phyloP scores from a whole-genome alignment of 2,888 invertebrate genomes.

The Athalia circularis region DNA sequence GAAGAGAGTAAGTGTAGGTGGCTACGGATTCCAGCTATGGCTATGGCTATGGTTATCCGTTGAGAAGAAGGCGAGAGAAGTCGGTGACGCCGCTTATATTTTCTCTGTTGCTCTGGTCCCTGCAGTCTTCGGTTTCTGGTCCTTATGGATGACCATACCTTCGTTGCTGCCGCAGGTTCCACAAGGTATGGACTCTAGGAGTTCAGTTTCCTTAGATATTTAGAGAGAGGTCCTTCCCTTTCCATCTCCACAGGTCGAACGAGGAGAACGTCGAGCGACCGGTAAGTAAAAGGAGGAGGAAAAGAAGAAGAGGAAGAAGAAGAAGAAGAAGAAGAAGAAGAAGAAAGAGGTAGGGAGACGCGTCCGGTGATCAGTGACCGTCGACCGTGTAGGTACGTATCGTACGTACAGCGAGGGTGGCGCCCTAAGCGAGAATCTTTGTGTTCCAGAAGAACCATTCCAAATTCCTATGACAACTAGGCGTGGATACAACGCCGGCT shows the following conservation, averaged over 20 bases:
- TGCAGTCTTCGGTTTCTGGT: conserved; percentile 45
- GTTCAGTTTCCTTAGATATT: conserved; percentile 38
- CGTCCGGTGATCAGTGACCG: conserved; percentile 40
- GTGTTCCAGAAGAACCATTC: conserved; percentile 50
- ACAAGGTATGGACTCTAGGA: conserved; percentile 17
- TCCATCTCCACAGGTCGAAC: conserved; percentile 2
- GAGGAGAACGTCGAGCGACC: conserved; percentile 12
- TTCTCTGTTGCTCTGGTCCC: conserved; percentile 39
- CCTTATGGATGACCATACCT: conserved; percentile 43
- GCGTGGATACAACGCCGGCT: not conserved
- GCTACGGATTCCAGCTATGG: not conserved
- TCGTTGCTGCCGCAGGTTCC: conserved; percentile 54
- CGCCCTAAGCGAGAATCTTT: conserved; percentile 51
- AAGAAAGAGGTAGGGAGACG: conserved; percentile 17
- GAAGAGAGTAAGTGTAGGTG: conserved; percentile 29
- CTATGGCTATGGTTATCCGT: conserved; percentile 54
- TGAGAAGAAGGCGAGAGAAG: conserved; percentile 60
- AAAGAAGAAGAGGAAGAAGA: not conserved
- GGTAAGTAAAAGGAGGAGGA: conserved; percentile 30
- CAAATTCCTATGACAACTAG: conserved; percentile 11
- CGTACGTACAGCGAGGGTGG: conserved; percentile 35
- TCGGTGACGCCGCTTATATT: conserved; percentile 30
- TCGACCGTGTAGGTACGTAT: conserved; percentile 6
- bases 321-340: not conserved
- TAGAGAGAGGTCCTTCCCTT: conserved; percentile 27